Conservation (phyloP, 2,113 vertebrate genomes). For the Nerophis lumbriciformis region DNA sequence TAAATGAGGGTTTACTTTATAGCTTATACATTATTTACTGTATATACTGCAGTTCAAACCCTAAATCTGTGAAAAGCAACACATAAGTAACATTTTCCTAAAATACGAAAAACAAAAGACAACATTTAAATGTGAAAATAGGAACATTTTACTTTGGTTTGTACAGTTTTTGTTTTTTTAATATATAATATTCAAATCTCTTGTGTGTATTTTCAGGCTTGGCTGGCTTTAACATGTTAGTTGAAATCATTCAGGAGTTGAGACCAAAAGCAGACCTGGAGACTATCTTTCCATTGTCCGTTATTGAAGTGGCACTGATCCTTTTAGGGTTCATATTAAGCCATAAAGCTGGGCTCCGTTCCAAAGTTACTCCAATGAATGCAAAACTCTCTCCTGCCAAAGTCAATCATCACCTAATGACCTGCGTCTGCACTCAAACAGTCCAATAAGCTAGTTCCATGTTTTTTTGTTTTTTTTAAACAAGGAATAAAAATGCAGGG, state of each 20-base stretch:
- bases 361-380: constrained; percentile 23
- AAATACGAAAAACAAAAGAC: too few species aligned
- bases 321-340: constrained; percentile 15
- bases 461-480: constrained; percentile 8
- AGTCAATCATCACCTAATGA: constrained; percentile 42
- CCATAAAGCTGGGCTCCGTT: constrained; percentile 21
- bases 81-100: too few species aligned
- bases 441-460: constrained; percentile 36
- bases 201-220: constrained; percentile 20
- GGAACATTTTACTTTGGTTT: neutral
- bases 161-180: constrained; percentile 23
- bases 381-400: constrained; percentile 28
- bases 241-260: neutral
- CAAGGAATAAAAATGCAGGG: constrained; percentile 29
- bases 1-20: too few species aligned
- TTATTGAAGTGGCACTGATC: constrained; percentile 27
- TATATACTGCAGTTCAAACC: neutral
- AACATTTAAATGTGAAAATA: too few species aligned
- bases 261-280: constrained; percentile 4
- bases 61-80: neutral
- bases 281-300: constrained; percentile 5
- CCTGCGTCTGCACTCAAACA: constrained; percentile 31
- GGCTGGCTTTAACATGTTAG: constrained; percentile 15
- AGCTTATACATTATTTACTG: too few species aligned
- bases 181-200: constrained; percentile 27